phyloP scores from a whole-genome alignment of 2,797 vertebrate species.

The Acipenser transmontanus region DNA sequence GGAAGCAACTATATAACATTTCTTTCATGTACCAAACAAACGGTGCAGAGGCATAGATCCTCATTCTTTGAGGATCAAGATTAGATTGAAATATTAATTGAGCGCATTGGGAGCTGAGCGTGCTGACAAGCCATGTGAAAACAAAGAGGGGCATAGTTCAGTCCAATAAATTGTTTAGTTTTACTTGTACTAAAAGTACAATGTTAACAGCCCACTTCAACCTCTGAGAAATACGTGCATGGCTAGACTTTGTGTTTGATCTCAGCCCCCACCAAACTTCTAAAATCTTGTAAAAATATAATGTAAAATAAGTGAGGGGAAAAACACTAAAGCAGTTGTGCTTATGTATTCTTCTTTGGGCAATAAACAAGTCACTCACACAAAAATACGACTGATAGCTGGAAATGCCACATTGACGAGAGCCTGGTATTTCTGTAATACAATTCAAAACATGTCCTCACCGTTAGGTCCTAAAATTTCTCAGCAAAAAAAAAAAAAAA shows the following conservation, averaged over 20 bases:
- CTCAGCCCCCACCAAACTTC: background rate
- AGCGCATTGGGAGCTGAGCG: too few relatives aligned
- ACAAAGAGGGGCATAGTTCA: too few relatives aligned
- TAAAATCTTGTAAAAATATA: background rate
- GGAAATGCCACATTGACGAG: background rate
- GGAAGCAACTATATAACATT: too few relatives aligned
- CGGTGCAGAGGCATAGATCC: too few relatives aligned
- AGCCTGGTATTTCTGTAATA: background rate
- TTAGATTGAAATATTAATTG: too few relatives aligned
- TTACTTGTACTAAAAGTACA: too few relatives aligned
- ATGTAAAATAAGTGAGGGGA: background rate
- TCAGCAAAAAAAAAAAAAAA: too few relatives aligned
- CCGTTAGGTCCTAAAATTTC: background rate
- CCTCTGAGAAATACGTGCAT: conserved; percentile 1
- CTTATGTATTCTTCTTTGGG: background rate
- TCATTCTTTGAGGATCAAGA: too few relatives aligned
- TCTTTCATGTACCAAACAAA: too few relatives aligned
- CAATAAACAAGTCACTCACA: background rate
- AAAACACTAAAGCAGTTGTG: background rate
- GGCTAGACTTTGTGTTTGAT: background rate
- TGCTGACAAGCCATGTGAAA: too few relatives aligned
- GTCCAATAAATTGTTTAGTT: too few relatives aligned
- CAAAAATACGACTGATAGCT: background rate
- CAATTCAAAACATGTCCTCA: conserved; percentile 3
- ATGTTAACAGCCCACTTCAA: background rate